These are phyloP conservation scores for Adineta ricciae DNA, from an alignment of 2,888 invertebrate species.

Conservation along the genomic window DNA sequence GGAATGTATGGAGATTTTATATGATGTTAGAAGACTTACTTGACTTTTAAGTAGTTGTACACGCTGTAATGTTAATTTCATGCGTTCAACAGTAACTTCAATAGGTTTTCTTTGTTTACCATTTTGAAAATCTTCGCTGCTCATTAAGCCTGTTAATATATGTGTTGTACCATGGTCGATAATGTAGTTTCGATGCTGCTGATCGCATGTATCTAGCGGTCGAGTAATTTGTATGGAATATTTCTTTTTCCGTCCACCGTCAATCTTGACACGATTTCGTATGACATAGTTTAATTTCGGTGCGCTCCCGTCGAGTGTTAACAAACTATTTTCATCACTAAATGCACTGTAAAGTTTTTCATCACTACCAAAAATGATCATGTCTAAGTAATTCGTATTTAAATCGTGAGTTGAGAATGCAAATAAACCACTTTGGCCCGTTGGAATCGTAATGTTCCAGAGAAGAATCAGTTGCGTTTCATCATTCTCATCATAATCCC, in stretches of 20 bases:
- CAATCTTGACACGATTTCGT: background rate
- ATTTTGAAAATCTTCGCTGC: background rate
- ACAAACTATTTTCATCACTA: background rate
- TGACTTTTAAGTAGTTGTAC: background rate
- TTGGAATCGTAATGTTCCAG: background rate
- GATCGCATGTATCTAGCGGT: conserved; percentile 28
- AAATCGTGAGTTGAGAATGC: conserved; percentile 9
- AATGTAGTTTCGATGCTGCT: background rate
- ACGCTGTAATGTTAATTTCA: conserved; percentile 2
- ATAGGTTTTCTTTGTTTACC: background rate
- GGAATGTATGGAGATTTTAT: background rate
- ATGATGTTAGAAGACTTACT: background rate
- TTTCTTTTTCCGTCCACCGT: background rate
- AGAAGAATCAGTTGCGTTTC: background rate
- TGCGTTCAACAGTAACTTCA: background rate
- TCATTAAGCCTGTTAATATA: background rate
- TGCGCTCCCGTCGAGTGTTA: background rate
- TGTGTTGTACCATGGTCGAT: conserved; percentile 25
- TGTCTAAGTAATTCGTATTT: background rate
- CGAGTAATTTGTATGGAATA: conserved; percentile 16
- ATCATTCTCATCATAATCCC: background rate
- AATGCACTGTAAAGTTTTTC: background rate
- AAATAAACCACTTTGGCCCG: background rate
- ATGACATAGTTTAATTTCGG: background rate
- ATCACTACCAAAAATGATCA: background rate